Evolutionary conservation across 2,888 invertebrate species (phyloP), one percentile per base, ranked within the genome.

Genomic region (Mystacides longicornis): DNA sequence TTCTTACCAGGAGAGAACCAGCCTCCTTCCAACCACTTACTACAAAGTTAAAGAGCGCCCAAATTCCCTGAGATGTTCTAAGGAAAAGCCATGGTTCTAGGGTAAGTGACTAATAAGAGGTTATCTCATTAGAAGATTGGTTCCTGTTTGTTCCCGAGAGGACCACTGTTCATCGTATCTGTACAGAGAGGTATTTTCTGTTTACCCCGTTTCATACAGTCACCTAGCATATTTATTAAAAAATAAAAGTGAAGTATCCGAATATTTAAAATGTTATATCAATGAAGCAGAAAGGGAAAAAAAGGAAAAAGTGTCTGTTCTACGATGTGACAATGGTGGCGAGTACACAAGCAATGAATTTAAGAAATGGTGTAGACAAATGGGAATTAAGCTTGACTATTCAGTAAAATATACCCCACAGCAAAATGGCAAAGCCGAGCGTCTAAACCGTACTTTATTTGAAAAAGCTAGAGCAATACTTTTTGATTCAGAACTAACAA

Each of bases 191-290:
- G n/a, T n/a, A n/a, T n/a, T n/a, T n/a, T n/a, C n/a, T n/a, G n/a
- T n/a, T n/a, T n/a, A n/a, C n/a, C n/a, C n/a, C n/a, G n/a, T n/a
- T n/a, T n/a, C n/a, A n/a, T 43, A 43, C 18, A 16, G 16, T 16
- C 43, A 43, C 43, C 16, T 43, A 5, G 18, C 43, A 43, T 43
- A 43, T 43, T 18, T 43, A 43, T 43, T 43, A 43, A 43, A 43
- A 43, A 43, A 43, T 18, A 43, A 43, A 43, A n/a, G 18, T 43
- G 43, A 43, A 43, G 43, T 18, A 16, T 16, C 43, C 4, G 43
- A 43, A 43, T 16, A 43, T 18, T 18, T 43, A n/a, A 43, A 16
- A 16, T 43, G 18, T 18, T 43, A 43, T 43, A 43, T 43, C 14
- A 43, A 43, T 16, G 16, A 43, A 43, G 16, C 18, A 18, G 43